These are phyloP conservation scores for Hafferia zeledoni DNA, from an alignment of 2,797 vertebrate species.

Conservation along the genomic window DNA sequence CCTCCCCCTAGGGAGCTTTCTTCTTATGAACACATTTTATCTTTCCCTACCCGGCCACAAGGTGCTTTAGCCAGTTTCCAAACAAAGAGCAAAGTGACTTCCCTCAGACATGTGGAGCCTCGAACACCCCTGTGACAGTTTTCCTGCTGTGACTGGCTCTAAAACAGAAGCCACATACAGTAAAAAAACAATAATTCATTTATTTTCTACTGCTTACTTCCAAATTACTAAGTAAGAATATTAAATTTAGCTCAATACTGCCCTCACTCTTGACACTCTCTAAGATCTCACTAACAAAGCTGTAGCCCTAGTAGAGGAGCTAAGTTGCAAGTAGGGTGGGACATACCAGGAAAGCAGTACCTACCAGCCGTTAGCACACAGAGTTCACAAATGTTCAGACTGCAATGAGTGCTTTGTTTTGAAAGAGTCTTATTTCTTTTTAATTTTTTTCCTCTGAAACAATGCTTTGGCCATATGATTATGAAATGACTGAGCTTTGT, in stretches of 20 bases:
- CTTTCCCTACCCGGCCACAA: constrained; percentile 33
- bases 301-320: not conserved
- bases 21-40: constrained; percentile 52
- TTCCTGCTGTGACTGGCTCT: not conserved
- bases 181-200: not conserved
- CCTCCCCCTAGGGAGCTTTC: constrained; percentile 35
- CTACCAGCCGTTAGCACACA: not conserved
- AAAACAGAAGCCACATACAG: constrained; percentile 1
- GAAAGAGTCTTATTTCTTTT: not conserved
- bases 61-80: constrained; percentile 55
- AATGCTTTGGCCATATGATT: not conserved
- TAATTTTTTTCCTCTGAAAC: not conserved
- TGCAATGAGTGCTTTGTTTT: not conserved
- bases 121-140: not conserved
- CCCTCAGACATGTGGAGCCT: constrained; percentile 24
- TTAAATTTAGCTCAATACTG: constrained; percentile 16
- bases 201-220: constrained; percentile 3
- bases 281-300: not conserved
- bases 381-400: not conserved
- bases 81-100: constrained; percentile 63
- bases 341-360: not conserved
- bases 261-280: not conserved
- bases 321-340: not conserved
- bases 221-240: not conserved
- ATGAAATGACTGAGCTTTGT: not conserved